Percentiles rank a stretch among this genome's conserved stretches.
These are phyloP conservation scores for Octonoba sinensis DNA, from an alignment of 2,888 invertebrate genomes.

Conservation along the genomic window DNA sequence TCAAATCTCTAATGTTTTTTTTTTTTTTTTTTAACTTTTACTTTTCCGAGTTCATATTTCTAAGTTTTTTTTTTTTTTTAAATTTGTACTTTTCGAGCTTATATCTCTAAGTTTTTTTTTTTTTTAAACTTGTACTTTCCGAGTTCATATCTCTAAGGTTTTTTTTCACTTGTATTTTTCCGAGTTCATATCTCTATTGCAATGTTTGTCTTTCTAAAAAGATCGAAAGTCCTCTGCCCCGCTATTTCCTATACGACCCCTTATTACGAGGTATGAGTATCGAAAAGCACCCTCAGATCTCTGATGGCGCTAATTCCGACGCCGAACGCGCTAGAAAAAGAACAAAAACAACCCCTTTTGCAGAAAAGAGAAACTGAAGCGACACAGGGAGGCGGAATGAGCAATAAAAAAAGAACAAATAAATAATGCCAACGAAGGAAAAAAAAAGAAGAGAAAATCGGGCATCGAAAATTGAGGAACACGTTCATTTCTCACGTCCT, in stretches of 20 bases:
- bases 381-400: constrained; percentile 4
- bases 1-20: too few relatives aligned
- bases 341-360: constrained; percentile 37
- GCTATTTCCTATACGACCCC: neutral
- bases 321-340: constrained; percentile 55
- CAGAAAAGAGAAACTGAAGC: constrained; percentile 3
- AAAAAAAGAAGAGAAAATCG: too few relatives aligned
- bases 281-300: constrained; percentile 1
- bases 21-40: too few relatives aligned
- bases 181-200: too few relatives aligned
- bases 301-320: constrained; percentile 63
- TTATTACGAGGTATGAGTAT: neutral
- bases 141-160: too few relatives aligned
- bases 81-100: too few relatives aligned
- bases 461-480: constrained; percentile 48
- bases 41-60: too few relatives aligned
- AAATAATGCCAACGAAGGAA: neutral
- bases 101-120: too few relatives aligned
- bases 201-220: neutral
- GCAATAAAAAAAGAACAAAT: constrained; percentile 22
- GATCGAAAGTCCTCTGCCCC: neutral
- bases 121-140: too few relatives aligned
- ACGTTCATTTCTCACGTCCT: constrained; percentile 52
- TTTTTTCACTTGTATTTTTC: too few relatives aligned
- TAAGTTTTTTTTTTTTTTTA: too few relatives aligned